Evolutionary conservation across 2,797 vertebrate species (phyloP), one percentile per base, ranked within the genome.

Genomic region (Platyrinchus mystaceus): DNA sequence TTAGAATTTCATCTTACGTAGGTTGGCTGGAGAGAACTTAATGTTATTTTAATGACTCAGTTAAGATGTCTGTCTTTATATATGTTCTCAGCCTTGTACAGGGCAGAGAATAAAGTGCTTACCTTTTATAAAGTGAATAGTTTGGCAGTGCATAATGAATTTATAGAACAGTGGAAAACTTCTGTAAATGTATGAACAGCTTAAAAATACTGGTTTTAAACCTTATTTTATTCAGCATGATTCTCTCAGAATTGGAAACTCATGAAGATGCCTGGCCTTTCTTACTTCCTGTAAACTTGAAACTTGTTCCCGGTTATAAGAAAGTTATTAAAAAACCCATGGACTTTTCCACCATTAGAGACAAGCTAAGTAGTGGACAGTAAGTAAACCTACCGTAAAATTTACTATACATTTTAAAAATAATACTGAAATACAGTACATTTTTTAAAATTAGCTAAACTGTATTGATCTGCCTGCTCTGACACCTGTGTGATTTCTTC

Each of bases 281-380:
- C 96, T 98, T 99, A 97, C 99, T 99, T 93, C 99, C 99, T 60
- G 99, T 99, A 97, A 99, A 99, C 98, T 98, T 98, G 98, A 99
- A 99, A 97, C 99, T 99, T 58, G 99, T 99, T 96, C 99, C 99
- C 66, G 99, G 99, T 81, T 99, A 99, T 97, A 99, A 97, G 97
- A 99, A 99, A 97, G 99, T 99, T 98, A 99, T 99, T 96, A 99
- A 99, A 97, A 99, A 99, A 95, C 99, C 99, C 46, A 99, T 99
- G 99, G 99, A 99, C 98, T 99, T 99, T 97, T 99, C 99, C 94
- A 99, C 99, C 92, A 99, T 99, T 97, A 98, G 99, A 94, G 99
- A 99, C 96, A 99, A 99, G 97, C 98, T 99, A 88, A 99, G 98
- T 97, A 99, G 98, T 98, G 99, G 99, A 98, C 99, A 99, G 99